A percentile compares a stretch with the other conserved stretches of the same genome.
phyloP scores from a whole-genome alignment of 2,797 vertebrate species.

The Chaetodon trifasciatus region DNA sequence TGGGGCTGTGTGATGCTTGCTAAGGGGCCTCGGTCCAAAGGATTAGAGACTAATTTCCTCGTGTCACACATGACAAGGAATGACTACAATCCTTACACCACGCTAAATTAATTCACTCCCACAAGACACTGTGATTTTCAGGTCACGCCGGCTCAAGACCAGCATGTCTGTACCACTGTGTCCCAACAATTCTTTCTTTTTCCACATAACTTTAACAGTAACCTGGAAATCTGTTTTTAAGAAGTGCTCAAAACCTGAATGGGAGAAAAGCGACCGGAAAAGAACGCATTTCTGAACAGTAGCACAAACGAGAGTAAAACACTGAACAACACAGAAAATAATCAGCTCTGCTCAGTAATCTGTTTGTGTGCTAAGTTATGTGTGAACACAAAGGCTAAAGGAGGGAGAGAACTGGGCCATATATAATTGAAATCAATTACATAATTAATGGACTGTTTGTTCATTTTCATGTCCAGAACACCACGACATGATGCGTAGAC shows the following conservation, averaged over 20 bases:
- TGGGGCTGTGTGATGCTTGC: constrained; percentile 56
- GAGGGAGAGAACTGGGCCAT: neutral
- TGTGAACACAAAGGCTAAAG: constrained; percentile 43
- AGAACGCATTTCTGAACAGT: constrained; percentile 26
- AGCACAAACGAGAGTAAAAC: constrained; percentile 34
- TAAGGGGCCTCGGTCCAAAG: constrained; percentile 56
- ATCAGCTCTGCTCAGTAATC: constrained; percentile 70
- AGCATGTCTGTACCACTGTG: constrained; percentile 9
- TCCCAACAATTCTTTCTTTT: constrained; percentile 12
- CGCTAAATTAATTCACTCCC: constrained; percentile 50
- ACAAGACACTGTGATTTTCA: constrained; percentile 54
- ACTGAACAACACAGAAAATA: constrained; percentile 44
- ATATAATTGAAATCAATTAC: neutral
- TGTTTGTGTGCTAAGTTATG: constrained; percentile 48
- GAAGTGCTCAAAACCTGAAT: neutral
- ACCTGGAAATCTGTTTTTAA: constrained; percentile 5
- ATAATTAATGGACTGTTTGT: neutral
- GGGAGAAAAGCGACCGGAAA: neutral
- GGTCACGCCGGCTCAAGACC: constrained; percentile 20
- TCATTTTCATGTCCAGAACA: neutral
- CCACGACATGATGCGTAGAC: neutral
- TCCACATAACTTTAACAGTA: constrained; percentile 9
- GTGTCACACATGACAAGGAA: constrained; percentile 65
- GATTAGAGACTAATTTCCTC: constrained; percentile 71
- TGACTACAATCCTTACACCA: constrained; percentile 54